Base-by-base conservation (phyloP, 2,113 vertebrate species). In the Ptilonorhynchus violaceus region DNA sequence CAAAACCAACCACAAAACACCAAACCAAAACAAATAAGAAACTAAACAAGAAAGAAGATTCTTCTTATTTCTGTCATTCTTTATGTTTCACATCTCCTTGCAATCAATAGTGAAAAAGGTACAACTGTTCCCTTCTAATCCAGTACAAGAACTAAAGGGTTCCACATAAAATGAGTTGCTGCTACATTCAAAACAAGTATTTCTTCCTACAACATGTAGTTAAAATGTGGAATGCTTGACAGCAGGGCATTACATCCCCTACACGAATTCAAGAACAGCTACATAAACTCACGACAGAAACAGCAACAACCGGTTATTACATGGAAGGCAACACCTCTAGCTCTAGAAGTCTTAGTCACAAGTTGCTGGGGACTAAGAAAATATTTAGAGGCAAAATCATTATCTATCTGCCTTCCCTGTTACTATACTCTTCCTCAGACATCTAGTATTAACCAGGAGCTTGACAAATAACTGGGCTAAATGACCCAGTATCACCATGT, bases 181-280 rank as follows among this genome's bases (percentile, higher is more conserved):
- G 39, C 25, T 33, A 42, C 0, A 0, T 72, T 68, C 25, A 68
- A 37, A 79, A 20, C 12, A 85, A 68, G 0, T 39, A 35, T n/a
- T 92, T 76, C 33, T 82, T 90, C 70, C 30, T 39, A 63, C 47
- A 88, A 35, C 0, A 0, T 0, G 4, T 3, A 28, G 23, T 50
- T 72, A 42, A 85, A 85, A 44, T 44, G 44, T 13, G 49, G 41
- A 75, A 76, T 24, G 15, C 18, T 46, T 59, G 68, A 24, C 55
- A 85, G 53, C 10, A 80, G 19, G 6, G 28, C 37, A 76, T 3
- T 79, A 56, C 39, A 86, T 20, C 37, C 22, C 53, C 80, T 35
- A 33, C 27, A 60, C 1, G 1, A 81, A 63, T 63, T 75, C 76
- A 77, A 68, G 62, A 94, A 50, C 59, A 70, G 41, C n/a, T 76